phyloP scores from a whole-genome alignment of 2,888 invertebrate genomes.

The Hedychridium roseum region DNA sequence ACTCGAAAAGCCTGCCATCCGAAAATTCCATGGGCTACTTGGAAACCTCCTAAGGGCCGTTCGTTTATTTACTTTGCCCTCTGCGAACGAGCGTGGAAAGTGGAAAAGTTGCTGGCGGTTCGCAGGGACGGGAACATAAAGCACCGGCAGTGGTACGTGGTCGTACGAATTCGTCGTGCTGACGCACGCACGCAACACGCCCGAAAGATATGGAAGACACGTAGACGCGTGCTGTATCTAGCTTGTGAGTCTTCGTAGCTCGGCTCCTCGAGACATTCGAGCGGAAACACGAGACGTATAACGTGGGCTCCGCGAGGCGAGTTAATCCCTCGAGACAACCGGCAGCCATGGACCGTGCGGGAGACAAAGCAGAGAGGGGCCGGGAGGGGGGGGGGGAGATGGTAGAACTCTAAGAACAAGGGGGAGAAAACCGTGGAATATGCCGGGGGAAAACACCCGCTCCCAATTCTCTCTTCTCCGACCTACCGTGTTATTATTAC shows the following conservation, averaged over 20 bases:
- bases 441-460: slow-evolving; percentile 23
- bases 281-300: slow-evolving; percentile 47
- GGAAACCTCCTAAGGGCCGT: no score
- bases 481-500: slow-evolving; percentile 51
- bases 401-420: background rate
- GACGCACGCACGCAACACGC: slow-evolving; percentile 1
- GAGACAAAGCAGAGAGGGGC: no score
- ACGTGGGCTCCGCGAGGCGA: slow-evolving; percentile 47
- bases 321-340: slow-evolving; percentile 51
- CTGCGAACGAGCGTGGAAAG: no score
- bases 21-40: no score
- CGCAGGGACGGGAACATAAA: background rate
- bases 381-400: background rate
- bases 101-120: slow-evolving; percentile 10
- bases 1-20: no score
- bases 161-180: no score
- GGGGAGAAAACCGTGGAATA: background rate
- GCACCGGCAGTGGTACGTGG: no score
- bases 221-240: slow-evolving; percentile 21
- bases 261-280: slow-evolving; percentile 44
- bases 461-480: slow-evolving; percentile 40
- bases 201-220: slow-evolving; percentile 2
- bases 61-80: no score
- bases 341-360: slow-evolving; percentile 31
- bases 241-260: slow-evolving; percentile 42